phyloP scores from a whole-genome alignment of 2,888 invertebrate genomes.

The Eupsilia transversa region DNA sequence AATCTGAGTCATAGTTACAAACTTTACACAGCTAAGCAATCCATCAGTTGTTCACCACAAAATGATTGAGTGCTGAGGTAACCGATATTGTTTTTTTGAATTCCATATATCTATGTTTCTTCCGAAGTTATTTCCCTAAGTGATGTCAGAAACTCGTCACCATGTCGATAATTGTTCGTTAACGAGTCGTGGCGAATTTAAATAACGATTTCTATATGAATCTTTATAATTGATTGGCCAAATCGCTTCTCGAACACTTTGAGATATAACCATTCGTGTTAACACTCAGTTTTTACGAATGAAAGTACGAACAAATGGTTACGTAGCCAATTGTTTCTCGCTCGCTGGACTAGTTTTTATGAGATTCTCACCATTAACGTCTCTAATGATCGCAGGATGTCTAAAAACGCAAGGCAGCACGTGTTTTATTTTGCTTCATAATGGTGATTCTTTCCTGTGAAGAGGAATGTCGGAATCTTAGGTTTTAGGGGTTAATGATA shows the following conservation, averaged over 20 bases:
- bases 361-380: constrained; percentile 74
- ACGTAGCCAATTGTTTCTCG: constrained; percentile 74
- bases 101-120: constrained; percentile 55
- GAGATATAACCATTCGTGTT: constrained; percentile 53
- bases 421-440: constrained; percentile 69
- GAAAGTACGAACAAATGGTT: constrained; percentile 67
- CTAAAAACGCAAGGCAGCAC: constrained; percentile 68
- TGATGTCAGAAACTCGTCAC: constrained; percentile 76
- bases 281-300: constrained; percentile 55
- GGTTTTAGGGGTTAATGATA: constrained; percentile 81
- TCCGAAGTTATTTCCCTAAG: constrained; percentile 66
- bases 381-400: constrained; percentile 73
- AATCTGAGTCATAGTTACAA: constrained; percentile 61
- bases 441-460: constrained; percentile 47
- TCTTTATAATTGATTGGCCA: constrained; percentile 62
- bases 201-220: constrained; percentile 64
- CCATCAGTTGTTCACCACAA: constrained; percentile 61
- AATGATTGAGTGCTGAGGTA: constrained; percentile 75
- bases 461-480: constrained; percentile 50
- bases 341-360: constrained; percentile 77
- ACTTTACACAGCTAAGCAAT: constrained; percentile 67
- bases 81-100: constrained; percentile 73
- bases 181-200: constrained; percentile 65
- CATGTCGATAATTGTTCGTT: constrained; percentile 59
- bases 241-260: constrained; percentile 51